Conservation (phyloP, 2,113 vertebrate species). For the Pedionomus torquatus region DNA sequence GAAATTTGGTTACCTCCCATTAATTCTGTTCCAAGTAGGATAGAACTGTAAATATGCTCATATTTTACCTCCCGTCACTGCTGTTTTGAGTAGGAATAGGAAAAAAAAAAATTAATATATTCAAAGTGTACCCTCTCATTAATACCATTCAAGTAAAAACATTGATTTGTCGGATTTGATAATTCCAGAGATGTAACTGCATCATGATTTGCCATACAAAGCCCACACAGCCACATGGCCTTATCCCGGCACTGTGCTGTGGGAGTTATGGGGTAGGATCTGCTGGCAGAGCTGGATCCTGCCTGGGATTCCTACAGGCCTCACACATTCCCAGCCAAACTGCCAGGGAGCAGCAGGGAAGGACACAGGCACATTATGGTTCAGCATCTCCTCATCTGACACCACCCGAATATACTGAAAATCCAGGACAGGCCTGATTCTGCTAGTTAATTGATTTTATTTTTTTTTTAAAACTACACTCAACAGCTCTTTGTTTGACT, state of each 20-base stretch:
- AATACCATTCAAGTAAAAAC: not conserved
- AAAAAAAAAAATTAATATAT: not conserved
- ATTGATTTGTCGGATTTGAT: rapidly evolving
- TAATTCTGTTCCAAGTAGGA: not conserved
- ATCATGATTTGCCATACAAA: rapidly evolving
- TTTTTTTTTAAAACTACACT: not conserved
- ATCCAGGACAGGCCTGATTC: not conserved
- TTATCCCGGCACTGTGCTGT: not conserved
- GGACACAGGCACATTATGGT: rapidly evolving
- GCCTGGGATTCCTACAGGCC: not conserved
- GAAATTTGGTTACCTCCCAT: not conserved
- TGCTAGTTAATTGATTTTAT: not conserved
- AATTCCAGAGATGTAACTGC: not conserved
- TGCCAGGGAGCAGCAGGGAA: not conserved
- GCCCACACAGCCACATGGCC: rapidly evolving
- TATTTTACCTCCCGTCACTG: not conserved
- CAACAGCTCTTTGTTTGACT: conserved; percentile 44
- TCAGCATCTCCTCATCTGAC: rapidly evolving
- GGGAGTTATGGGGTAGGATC: not conserved
- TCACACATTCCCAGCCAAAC: rapidly evolving
- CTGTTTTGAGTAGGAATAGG: not conserved
- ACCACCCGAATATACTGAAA: not conserved
- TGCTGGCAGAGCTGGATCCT: not conserved
- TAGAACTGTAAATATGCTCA: not conserved
- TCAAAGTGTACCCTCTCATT: not conserved